phyloP scores from a whole-genome alignment of 2,797 vertebrate genomes.

The Cirrhinus mrigala region DNA sequence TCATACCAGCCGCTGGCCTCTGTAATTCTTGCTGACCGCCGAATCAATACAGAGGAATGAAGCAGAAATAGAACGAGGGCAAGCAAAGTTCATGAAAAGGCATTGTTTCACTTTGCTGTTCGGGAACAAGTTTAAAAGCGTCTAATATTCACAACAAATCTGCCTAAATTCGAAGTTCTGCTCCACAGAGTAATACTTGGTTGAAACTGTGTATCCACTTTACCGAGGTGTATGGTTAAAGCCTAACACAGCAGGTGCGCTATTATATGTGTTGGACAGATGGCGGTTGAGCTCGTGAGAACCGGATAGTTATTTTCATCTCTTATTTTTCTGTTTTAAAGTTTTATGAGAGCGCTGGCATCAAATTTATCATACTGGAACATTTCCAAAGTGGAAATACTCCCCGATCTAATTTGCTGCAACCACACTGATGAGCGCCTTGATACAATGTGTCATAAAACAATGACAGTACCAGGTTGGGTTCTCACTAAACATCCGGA shows the following conservation, averaged over 20 bases:
- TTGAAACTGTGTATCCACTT: neutral
- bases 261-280: slow-evolving; percentile 55
- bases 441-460: slow-evolving; percentile 6
- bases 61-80: slow-evolving; percentile 30
- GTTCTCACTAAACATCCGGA: slow-evolving; percentile 15
- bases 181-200: neutral
- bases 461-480: slow-evolving; percentile 11
- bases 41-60: slow-evolving; percentile 53
- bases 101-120: neutral
- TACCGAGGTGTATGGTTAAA: slow-evolving; percentile 20
- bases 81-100: slow-evolving; percentile 32
- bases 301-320: slow-evolving; percentile 35
- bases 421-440: neutral
- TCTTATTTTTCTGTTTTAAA: slow-evolving; percentile 38
- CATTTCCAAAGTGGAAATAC: slow-evolving; percentile 7
- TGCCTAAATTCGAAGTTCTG: neutral
- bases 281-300: slow-evolving; percentile 44
- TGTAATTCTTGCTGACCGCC: slow-evolving; percentile 37
- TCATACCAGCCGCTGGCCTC: slow-evolving; percentile 33
- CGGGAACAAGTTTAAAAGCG: neutral
- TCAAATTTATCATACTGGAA: slow-evolving; percentile 12
- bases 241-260: slow-evolving; percentile 54
- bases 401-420: neutral
- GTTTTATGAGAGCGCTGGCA: slow-evolving; percentile 16
- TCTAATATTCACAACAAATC: neutral